Evolutionary conservation across 1,140 invertebrate genomes (phyloP).

Genomic region (Brachionus asplanchnoidis): DNA sequence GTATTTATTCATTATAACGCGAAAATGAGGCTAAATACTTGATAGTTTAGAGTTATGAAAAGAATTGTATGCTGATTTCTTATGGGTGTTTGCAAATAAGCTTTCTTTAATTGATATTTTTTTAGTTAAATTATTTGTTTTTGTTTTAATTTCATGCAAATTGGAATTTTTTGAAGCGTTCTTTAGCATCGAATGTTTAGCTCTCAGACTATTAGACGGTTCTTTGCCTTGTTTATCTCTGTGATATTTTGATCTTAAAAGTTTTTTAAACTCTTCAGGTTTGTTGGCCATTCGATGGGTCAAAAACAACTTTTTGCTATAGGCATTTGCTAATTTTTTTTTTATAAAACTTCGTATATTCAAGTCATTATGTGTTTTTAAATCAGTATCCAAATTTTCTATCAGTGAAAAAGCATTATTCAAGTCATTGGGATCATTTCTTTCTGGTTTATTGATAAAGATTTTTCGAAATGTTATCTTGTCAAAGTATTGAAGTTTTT

Average conservation of each 20-base stretch:
- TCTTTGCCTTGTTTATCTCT: not conserved
- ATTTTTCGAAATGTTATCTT: not conserved
- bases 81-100: not conserved
- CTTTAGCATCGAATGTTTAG: not conserved
- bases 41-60: constrained; percentile 37
- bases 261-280: not conserved
- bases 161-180: not conserved
- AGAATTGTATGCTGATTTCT: constrained; percentile 27
- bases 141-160: constrained; percentile 5
- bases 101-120: constrained; percentile 32
- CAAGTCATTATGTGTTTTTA: not conserved
- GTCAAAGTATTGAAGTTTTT: not conserved
- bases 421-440: not conserved
- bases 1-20: not conserved
- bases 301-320: not conserved
- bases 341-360: not conserved
- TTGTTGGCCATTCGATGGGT: not conserved
- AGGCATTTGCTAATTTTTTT: constrained; percentile 11
- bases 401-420: not conserved
- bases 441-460: not conserved
- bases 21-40: constrained; percentile 18
- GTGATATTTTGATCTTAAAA: not conserved
- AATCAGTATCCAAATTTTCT: not conserved
- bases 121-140: constrained; percentile 23
- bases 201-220: not conserved